A percentile compares a stretch with the other conserved stretches of the same genome.
These are phyloP conservation scores for Rallus limicola DNA, from an alignment of 2,113 vertebrate genomes.

Conservation along the genomic window DNA sequence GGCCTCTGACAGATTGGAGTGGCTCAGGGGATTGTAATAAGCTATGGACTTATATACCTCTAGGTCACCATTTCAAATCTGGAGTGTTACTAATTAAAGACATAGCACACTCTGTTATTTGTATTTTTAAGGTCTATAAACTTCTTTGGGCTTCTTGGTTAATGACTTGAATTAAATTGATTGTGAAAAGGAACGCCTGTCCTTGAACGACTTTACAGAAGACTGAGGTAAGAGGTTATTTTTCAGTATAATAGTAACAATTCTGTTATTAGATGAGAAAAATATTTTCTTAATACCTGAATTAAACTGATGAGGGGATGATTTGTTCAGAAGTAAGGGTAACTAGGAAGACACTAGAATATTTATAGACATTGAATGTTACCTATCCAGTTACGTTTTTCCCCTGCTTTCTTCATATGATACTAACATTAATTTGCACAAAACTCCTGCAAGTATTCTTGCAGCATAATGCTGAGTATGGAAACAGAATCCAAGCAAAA, in stretches of 20 bases:
- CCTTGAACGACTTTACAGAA: constrained; percentile 56
- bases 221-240: constrained; percentile 1
- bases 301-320: neutral
- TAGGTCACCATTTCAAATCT: constrained; percentile 59
- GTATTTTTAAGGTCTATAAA: constrained; percentile 72
- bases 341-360: neutral
- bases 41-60: constrained; percentile 28
- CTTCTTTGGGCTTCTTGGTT: constrained; percentile 65
- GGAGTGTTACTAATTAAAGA: constrained; percentile 66
- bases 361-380: neutral
- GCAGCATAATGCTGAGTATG: neutral
- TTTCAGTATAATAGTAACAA: neutral
- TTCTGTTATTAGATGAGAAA: neutral
- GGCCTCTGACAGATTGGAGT: neutral
- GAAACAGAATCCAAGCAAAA: neutral
- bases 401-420: neutral
- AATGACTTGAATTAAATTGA: constrained; percentile 71
- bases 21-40: constrained; percentile 46
- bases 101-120: constrained; percentile 55
- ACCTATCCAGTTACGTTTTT: neutral
- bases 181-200: constrained; percentile 59
- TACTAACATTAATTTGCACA: neutral
- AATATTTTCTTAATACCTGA: neutral
- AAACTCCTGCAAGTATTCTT: neutral
- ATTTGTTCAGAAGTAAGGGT: neutral